Evolutionary conservation across 2,113 vertebrate genomes (phyloP).

Genomic region (Aleadryas rufinucha): DNA sequence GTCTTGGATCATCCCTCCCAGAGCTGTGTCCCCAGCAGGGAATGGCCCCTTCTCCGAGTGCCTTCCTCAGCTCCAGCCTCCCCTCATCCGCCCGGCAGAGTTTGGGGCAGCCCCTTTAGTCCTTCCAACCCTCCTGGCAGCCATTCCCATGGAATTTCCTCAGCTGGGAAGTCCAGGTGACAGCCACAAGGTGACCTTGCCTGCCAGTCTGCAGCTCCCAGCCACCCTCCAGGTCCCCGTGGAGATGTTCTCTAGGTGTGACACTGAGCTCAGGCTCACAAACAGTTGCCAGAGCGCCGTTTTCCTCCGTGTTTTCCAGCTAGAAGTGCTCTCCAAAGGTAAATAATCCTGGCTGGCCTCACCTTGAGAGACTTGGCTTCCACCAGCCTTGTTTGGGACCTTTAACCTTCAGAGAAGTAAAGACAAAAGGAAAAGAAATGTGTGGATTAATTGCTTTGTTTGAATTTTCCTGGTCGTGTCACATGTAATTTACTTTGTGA

Average conservation of each 20-base stretch:
- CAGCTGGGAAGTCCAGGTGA: background rate
- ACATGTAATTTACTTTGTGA: conserved; percentile 46
- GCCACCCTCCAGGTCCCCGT: background rate
- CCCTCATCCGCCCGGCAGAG: accelerated
- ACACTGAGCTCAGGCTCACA: background rate
- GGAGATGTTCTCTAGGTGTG: background rate
- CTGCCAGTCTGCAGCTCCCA: background rate
- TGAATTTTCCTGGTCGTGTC: conserved; percentile 13
- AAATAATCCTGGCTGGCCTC: background rate
- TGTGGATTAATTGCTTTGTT: conserved; percentile 28
- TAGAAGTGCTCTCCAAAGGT: background rate
- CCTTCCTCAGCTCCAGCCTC: background rate
- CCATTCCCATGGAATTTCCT: accelerated
- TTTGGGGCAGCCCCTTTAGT: background rate
- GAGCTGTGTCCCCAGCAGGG: background rate
- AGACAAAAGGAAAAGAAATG: conserved; percentile 52
- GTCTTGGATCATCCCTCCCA: accelerated
- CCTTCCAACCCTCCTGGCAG: background rate
- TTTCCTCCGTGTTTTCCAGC: background rate
- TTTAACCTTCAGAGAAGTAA: background rate
- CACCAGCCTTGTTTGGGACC: background rate
- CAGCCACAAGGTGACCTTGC: accelerated
- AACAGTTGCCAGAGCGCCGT: background rate
- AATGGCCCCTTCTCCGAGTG: background rate
- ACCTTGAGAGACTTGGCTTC: background rate